Evolutionary conservation across 2,113 vertebrate genomes (phyloP), one percentile per base, ranked within the genome.

Genomic region (Fulmarus glacialis): DNA sequence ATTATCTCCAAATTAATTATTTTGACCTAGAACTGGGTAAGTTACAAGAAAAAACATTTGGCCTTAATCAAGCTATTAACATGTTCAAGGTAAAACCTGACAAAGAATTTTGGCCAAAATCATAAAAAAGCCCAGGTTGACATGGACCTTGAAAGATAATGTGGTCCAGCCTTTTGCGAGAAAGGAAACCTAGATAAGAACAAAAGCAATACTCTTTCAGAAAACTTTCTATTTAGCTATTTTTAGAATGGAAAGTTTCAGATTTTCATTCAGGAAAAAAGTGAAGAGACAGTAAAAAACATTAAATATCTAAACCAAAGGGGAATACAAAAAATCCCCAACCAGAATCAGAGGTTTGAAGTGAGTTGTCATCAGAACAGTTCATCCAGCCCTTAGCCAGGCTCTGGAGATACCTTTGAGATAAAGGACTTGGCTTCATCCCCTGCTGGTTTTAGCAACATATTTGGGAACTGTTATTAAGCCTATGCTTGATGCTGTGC

Each of bases 321-420:
- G 3, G 24, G 11, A 64, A 45, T 2, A 40, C 3, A 12, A 63
- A 21, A 80, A 79, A 29, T 5, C 26, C 20, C 14, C 56, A 36
- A 4, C 1, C 2, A 3, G 11, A 60, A 56, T 18, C 24, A 68
- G 52, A 36, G 16, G 24, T 23, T 36, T 75, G 62, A 66, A 63
- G 16, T 0, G 4, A 45, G 21, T 5, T 67, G 20, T n/a, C 32
- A 32, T 24, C 45, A 52, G 12, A 30, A 8, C 1, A 22, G 7
- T 26, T 56, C 59, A n/a, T 8, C 19, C 40, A 56, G n/a, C 40
- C 52, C 30, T 82, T 16, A 36, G 22, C 42, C 53, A 67, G 50
- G 38, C 26, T 79, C 60, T 83, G 43, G 36, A 47, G 48, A 67
- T 9, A 40, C 34, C 82, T 52, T n/a, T 4, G 53, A 82, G 60